Percentiles rank a stretch among this genome's conserved stretches.
phyloP scores from a whole-genome alignment of 2,797 vertebrate genomes.

The Taeniopygia guttata region DNA sequence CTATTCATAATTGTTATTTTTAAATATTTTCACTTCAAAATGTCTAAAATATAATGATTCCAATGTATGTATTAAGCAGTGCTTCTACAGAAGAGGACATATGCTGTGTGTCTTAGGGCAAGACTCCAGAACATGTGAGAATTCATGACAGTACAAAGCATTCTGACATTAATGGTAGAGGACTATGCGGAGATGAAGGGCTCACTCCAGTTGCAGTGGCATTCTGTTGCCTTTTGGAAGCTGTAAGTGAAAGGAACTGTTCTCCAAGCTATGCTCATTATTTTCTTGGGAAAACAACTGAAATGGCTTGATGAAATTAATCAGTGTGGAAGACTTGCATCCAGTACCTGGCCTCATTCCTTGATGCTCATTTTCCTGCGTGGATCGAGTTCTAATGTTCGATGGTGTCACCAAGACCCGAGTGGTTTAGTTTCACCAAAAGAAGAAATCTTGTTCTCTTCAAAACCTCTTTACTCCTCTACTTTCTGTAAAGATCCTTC shows the following conservation, averaged over 20 bases:
- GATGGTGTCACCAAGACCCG: background rate
- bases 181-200: background rate
- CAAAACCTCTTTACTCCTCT: background rate
- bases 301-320: background rate
- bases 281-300: background rate
- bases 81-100: background rate
- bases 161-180: background rate
- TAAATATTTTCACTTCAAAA: background rate
- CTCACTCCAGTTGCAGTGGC: background rate
- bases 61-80: accelerated
- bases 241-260: background rate
- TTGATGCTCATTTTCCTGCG: background rate
- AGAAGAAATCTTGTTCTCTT: background rate
- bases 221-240: background rate
- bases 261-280: background rate
- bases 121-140: background rate
- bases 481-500: background rate
- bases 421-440: background rate
- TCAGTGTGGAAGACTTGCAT: background rate
- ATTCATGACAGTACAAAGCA: accelerated
- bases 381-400: background rate
- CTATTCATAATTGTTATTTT: background rate
- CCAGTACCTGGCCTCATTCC: background rate
- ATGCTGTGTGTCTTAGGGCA: background rate
- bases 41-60: background rate